Base-by-base conservation (phyloP, 2,113 vertebrate genomes). In the Macroglossus sobrinus region DNA sequence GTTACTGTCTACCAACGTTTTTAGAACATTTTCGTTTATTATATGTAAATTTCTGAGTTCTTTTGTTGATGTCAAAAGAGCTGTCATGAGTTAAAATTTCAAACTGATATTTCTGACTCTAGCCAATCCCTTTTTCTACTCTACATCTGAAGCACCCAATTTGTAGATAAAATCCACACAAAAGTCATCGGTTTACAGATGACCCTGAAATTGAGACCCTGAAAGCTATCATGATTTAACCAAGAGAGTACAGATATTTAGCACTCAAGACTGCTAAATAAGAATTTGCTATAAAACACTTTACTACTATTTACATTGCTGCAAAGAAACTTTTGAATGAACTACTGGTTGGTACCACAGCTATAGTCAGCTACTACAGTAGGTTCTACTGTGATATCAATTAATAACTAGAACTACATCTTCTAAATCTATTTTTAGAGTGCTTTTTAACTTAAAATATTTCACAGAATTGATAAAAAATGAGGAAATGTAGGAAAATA, bases 21-120 rank as follows among this genome's bases (percentile, higher is more conserved):
- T 64, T 63, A 95, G n/a, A 89, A 84, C n/a, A 21, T 28, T 4
- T 76, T 91, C 35, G 14, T 66, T 68, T 64, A 76, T 64, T 24
- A 53, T 43, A 30, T 28, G 11, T 63, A 55, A n/a, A 76, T 68
- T 90, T 75, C 59, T 55, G 26, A 82, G 26, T 12, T 80, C 26
- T 72, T 92, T 53, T 40, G 13, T 28, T 90, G 50, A 47, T 76
- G 7, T 38, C 35, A 7, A 59, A 84, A 53, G 22, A 79, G 28
- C 8, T 47, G 47, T 21, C 3, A 12, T 72, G 43, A 89, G 10
- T 43, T 26, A 30, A 96, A 15, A 92, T 72, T 66, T 94, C 28
- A 81, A 69, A 14, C 26, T 68, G 24, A 59, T 66, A 91, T 91
- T 82, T 84, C 38, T 64, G 38, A 57, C 22, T 55, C 18, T 71